Conservation (phyloP, 2,888 invertebrate species). For the Zaprionus bogoriensis region DNA sequence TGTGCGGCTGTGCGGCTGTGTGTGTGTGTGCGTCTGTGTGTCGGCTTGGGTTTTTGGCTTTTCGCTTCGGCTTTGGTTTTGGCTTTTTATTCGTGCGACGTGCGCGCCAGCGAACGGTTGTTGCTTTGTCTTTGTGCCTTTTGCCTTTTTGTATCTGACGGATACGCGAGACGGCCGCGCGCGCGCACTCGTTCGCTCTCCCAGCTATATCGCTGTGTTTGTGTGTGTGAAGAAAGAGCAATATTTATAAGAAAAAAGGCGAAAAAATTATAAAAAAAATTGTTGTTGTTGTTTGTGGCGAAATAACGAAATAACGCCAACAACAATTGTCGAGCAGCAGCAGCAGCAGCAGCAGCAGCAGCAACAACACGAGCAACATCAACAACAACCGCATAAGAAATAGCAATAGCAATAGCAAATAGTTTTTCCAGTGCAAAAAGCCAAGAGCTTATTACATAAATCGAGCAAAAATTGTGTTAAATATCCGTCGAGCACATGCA, state of each 20-base stretch:
- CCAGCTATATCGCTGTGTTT: slow-evolving; percentile 2
- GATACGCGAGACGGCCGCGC: slow-evolving; percentile 54
- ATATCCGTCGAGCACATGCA: slow-evolving; percentile 48
- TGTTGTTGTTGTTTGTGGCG: slow-evolving; percentile 46
- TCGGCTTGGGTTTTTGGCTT: slow-evolving; percentile 33
- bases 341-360: slow-evolving; percentile 20
- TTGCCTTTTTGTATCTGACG: slow-evolving; percentile 56
- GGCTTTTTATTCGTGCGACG: slow-evolving; percentile 72
- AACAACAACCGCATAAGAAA: slow-evolving; percentile 27
- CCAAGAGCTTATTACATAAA: slow-evolving; percentile 57
- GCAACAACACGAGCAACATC: slow-evolving; percentile 29
- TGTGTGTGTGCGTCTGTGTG: slow-evolving; percentile 4
- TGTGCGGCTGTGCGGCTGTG: neutral
- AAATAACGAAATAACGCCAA: slow-evolving; percentile 57
- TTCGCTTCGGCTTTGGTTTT: slow-evolving; percentile 36
- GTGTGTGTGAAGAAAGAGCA: slow-evolving; percentile 67
- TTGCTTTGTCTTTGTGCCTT: slow-evolving; percentile 59
- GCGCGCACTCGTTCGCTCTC: slow-evolving; percentile 7
- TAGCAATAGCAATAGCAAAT: slow-evolving; percentile 31
- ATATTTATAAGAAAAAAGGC: slow-evolving; percentile 53
- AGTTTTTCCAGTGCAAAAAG: slow-evolving; percentile 70
- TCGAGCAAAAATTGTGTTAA: slow-evolving; percentile 44
- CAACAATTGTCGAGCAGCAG: slow-evolving; percentile 64
- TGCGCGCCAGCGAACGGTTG: slow-evolving; percentile 74
- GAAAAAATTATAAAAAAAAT: slow-evolving; percentile 17